Evolutionary conservation across 1,140 invertebrate species (phyloP), one percentile per base, ranked within the genome.

Genomic region (Drosophila tristis): DNA sequence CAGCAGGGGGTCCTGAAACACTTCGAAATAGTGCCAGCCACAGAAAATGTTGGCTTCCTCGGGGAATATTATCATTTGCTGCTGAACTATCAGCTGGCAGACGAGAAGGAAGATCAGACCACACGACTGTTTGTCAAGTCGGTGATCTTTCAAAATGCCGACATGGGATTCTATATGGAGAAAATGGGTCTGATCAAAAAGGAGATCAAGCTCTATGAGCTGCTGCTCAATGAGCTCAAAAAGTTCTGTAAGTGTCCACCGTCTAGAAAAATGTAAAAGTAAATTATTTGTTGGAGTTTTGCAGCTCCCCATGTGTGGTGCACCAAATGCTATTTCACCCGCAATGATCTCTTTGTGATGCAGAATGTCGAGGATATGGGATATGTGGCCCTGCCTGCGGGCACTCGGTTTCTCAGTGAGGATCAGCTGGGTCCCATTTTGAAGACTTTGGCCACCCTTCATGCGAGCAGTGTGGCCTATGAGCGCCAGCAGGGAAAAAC

Each of bases 301-400:
- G 6, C 3, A 91, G 90, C 86, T 35, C 9, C 49, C 3, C 68
- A 82, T 54, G 63, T 89, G 1, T 93, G 92, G 92, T 79, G 87
- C 7, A 80, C 92, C n/a, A 65, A 78, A n/a, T 93, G 92, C 45
- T 92, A 92, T 48, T 80, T 85, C 7, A 63, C 70, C 0, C 92
- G 92, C 2, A 39, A 87, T 0, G 86, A 93, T 75, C 47, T 92
- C 20, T 80, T 93, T 45, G 86, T 93, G 0, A 89, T 93, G 61
- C 92, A 93, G 62, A 93, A 93, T 31, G 70, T 93, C 4, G 57
- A 72, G 4, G 56, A 64, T 1, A 47, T 84, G 42, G 92, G 91
- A 0, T 93, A 93, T 47, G 74, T 74, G 1, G 70, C 90, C 4
- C 20, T 90, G 13, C 50, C 78, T 0, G 0, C 61, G 0, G 49